phyloP scores from a whole-genome alignment of 2,888 invertebrate genomes.

The Amblyjoppa fuscipennis region DNA sequence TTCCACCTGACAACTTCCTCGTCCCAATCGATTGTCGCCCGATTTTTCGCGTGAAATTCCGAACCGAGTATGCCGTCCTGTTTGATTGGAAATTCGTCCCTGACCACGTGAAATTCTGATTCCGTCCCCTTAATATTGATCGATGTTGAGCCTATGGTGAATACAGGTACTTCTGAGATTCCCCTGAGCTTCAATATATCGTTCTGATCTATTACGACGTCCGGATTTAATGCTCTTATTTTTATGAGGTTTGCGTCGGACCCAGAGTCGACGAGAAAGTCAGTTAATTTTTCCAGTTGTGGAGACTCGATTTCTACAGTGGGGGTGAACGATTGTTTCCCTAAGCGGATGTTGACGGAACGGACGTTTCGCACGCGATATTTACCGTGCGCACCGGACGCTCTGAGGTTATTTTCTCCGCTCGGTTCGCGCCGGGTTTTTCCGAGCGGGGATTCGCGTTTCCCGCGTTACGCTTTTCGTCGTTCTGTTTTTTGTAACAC shows the following conservation, averaged over 20 bases:
- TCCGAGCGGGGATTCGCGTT: conserved; percentile 21
- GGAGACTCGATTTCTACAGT: conserved; percentile 9
- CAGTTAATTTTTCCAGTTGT: not conserved
- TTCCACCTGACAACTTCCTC: not conserved
- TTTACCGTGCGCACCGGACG: conserved; percentile 11
- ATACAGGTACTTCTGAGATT: not conserved
- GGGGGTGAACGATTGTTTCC: not conserved
- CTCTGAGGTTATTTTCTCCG: not conserved
- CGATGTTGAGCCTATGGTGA: conserved; percentile 5
- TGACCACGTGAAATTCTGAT: conserved; percentile 7
- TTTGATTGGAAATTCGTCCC: not conserved
- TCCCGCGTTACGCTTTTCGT: conserved; percentile 19
- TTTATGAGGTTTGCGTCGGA: conserved; percentile 25
- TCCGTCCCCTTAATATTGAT: conserved; percentile 17
- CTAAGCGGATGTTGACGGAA: conserved; percentile 11
- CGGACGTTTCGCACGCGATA: not conserved
- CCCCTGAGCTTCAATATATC: conserved; percentile 14
- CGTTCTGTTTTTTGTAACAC: conserved; percentile 17
- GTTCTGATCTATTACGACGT: not conserved
- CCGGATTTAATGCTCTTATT: not conserved
- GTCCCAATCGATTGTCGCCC: conserved; percentile 11
- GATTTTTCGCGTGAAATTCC: conserved; percentile 29
- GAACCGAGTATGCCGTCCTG: conserved; percentile 8
- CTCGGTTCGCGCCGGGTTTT: conserved; percentile 20
- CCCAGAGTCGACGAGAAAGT: conserved; percentile 35